Base-by-base conservation (phyloP, 2,888 invertebrate species). In the Polyommatus icarus region DNA sequence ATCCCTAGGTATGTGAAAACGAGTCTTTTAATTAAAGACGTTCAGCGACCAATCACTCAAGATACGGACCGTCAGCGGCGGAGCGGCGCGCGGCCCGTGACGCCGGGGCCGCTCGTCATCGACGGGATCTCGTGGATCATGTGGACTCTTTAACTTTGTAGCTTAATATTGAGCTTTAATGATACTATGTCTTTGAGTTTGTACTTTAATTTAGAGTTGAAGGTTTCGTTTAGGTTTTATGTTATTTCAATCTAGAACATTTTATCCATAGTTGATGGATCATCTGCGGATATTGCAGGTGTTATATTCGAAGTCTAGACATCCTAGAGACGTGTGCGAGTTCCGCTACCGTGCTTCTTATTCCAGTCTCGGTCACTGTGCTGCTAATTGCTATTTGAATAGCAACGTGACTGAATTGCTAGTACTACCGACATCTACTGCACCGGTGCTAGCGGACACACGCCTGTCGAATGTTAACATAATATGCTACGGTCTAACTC, bases 311-410 rank as follows among this genome's bases (percentile, higher is more conserved):
- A 50, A 24, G 75, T 54, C 75, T 75, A 54, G 54, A 75, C 54
- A 54, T 75, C 54, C 29, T 54, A 75, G 54, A 82, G 79, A 80
- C 79, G 54, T 29, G 80, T 81, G 81, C 81, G 81, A 80, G 80
- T 80, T 82, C 79, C 71, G 78, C 79, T 79, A 82, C 78, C 73
- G 79, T 77, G 79, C 80, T 81, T 83, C 82, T 80, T 78, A 88
- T 86, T 82, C 85, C 83, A 80, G 79, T 81, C 84, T 83, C 80
- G 82, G 75, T 79, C 80, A 81, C 81, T 81, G 80, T 81, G 82
- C 81, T 84, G 84, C 86, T 90, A 90, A 90, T 91, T 90, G 89
- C 87, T 90, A 90, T 88, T 89, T 87, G 88, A 89, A 88, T 88
- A 84, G 80, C 82, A 81, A 89, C 89, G 89, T 87, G 88, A 86